Conservation (phyloP, 2,797 vertebrate genomes). For the Lacerta agilis region DNA sequence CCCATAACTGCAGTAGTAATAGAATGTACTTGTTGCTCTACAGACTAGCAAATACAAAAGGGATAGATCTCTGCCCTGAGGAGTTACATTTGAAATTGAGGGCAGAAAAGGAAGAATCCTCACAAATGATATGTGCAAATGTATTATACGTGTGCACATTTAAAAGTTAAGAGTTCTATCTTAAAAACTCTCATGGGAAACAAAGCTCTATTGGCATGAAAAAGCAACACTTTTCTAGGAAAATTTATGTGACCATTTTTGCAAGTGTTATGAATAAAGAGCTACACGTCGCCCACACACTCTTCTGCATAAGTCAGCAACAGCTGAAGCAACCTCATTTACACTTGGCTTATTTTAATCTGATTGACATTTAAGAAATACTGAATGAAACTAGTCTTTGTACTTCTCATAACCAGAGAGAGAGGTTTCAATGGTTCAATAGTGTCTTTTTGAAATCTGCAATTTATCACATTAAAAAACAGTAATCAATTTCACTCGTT, state of each 20-base stretch:
- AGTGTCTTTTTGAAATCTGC: neutral
- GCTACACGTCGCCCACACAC: constrained; percentile 36
- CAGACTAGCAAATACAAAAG: neutral
- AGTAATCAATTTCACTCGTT: neutral
- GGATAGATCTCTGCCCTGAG: neutral
- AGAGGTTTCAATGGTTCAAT: neutral
- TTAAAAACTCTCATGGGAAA: neutral
- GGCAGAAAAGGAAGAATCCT: neutral
- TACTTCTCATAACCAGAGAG: constrained; percentile 20
- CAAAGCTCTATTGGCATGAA: neutral
- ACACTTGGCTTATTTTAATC: constrained; percentile 53
- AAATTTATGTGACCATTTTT: constrained; percentile 44
- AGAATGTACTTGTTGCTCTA: neutral
- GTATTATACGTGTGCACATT: neutral
- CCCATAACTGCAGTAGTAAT: no score
- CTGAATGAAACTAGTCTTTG: constrained; percentile 49
- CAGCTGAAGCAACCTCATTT: constrained; percentile 55
- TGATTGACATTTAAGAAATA: constrained; percentile 48
- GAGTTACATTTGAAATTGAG: neutral
- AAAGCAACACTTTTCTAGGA: constrained; percentile 13
- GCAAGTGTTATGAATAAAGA: constrained; percentile 42
- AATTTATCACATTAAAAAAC: neutral
- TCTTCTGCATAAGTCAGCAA: constrained; percentile 33
- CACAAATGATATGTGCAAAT: neutral
- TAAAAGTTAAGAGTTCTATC: neutral